Evolutionary conservation across 2,113 vertebrate genomes (phyloP).

Genomic region (Dolichallabes microphthalmus): DNA sequence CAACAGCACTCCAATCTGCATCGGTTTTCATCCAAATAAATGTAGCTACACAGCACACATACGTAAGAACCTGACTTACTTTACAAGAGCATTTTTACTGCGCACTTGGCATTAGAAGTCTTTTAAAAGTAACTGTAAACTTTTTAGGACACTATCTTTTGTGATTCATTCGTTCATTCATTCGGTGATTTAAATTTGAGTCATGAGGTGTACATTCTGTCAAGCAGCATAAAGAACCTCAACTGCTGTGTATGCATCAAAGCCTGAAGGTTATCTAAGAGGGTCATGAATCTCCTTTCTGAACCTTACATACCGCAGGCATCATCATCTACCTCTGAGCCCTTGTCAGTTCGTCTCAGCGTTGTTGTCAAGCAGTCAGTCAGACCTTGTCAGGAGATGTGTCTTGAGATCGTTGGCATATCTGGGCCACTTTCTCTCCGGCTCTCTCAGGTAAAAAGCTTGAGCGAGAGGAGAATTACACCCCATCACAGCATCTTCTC

Average conservation of each 20-base stretch:
- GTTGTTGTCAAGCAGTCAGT: constrained; percentile 45
- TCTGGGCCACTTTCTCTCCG: constrained; percentile 38
- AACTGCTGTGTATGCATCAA: constrained; percentile 30
- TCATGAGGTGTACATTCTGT: background rate
- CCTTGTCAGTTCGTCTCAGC: constrained; percentile 40
- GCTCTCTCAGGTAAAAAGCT: constrained; percentile 3
- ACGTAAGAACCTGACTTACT: background rate
- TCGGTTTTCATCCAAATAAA: background rate
- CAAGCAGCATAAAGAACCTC: background rate
- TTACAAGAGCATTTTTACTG: background rate
- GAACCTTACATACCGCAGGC: constrained; percentile 40
- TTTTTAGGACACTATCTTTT: too few species aligned
- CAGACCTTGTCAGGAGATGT: constrained; percentile 20
- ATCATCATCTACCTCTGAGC: constrained; percentile 24
- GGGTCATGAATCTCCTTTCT: background rate
- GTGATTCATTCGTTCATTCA: background rate
- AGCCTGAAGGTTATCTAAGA: constrained; percentile 12
- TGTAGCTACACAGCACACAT: background rate
- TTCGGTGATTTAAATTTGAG: background rate
- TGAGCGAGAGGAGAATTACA: constrained; percentile 30
- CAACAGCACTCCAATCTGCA: background rate
- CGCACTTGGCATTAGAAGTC: background rate
- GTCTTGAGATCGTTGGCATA: constrained; percentile 39
- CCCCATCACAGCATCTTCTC: background rate
- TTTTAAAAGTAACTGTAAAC: background rate